Conservation (phyloP, 2,888 invertebrate species). For the Caenorhabditis afra region DNA sequence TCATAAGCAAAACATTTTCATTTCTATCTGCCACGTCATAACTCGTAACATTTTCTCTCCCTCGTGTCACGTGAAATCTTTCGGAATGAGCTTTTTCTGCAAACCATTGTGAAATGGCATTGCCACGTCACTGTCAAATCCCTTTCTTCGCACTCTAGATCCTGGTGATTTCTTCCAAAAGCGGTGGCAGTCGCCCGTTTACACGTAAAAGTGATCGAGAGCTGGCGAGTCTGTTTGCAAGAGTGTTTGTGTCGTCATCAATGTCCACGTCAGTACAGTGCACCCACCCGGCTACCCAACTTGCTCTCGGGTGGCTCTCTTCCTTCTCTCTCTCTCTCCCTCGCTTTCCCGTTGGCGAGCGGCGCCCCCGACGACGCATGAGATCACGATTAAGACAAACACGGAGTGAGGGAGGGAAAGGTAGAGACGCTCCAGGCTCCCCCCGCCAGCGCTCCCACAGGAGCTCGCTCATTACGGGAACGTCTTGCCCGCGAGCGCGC, state of each 20-base stretch:
- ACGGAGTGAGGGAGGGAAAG: conserved; percentile 3
- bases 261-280: conserved; percentile 53
- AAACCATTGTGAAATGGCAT: too few species aligned
- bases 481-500: too few species aligned
- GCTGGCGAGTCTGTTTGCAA: background rate
- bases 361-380: conserved; percentile 36
- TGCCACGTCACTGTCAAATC: too few species aligned
- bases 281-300: conserved; percentile 20
- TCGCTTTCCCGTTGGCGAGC: background rate
- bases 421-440: conserved; percentile 3
- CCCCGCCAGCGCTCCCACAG: conserved; percentile 24
- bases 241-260: conserved; percentile 43
- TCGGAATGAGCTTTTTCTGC: too few species aligned
- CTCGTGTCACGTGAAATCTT: too few species aligned
- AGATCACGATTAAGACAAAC: conserved; percentile 61
- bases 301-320: background rate
- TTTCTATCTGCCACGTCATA: background rate
- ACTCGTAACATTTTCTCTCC: background rate
- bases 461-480: conserved; percentile 45
- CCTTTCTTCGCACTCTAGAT: too few species aligned
- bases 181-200: conserved; percentile 4
- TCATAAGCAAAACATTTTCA: too few species aligned
- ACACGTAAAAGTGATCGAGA: conserved; percentile 20
- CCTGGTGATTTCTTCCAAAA: too few species aligned
- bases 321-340: too few species aligned